Conservation (phyloP, 2,888 invertebrate species). For the Copidosoma aretas region DNA sequence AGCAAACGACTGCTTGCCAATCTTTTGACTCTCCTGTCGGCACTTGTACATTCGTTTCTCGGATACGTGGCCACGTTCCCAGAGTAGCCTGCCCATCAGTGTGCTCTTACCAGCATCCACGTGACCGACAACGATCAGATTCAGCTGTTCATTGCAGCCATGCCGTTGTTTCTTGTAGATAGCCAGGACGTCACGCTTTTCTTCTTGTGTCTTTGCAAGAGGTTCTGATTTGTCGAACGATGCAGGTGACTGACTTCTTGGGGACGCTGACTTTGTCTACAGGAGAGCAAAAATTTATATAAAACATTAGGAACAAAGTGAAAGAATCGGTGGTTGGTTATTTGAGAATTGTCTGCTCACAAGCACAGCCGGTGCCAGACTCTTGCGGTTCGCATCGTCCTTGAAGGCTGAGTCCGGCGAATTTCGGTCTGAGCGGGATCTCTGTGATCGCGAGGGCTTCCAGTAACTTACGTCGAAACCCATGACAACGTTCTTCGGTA, state of each 20-base stretch:
- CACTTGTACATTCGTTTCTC: slow-evolving; percentile 78
- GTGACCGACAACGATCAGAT: slow-evolving; percentile 93
- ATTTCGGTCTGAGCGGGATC: slow-evolving; percentile 52
- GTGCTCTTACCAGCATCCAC: slow-evolving; percentile 98
- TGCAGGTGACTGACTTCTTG: slow-evolving; percentile 74
- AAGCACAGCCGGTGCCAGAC: slow-evolving; percentile 31
- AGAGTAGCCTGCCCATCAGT: slow-evolving; percentile 94
- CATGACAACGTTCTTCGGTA: slow-evolving; percentile 50
- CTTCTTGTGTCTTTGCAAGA: slow-evolving; percentile 64
- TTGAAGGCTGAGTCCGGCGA: slow-evolving; percentile 52
- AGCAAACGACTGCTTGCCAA: slow-evolving; percentile 97
- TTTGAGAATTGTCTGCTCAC: slow-evolving; percentile 5
- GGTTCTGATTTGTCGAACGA: slow-evolving; percentile 63
- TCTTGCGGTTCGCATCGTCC: slow-evolving; percentile 54
- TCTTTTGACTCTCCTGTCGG: slow-evolving; percentile 95
- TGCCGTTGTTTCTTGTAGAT: slow-evolving; percentile 79
- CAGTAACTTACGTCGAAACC: slow-evolving; percentile 56
- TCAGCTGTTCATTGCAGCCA: slow-evolving; percentile 83
- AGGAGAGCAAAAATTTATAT: slow-evolving; percentile 17
- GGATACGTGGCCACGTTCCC: slow-evolving; percentile 77
- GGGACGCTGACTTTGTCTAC: slow-evolving; percentile 52
- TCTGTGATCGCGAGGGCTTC: slow-evolving; percentile 54
- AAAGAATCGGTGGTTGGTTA: neutral
- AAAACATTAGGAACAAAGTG: too few relatives aligned
- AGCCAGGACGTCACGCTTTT: slow-evolving; percentile 67